Evolutionary conservation across 2,888 invertebrate species (phyloP).

Genomic region (Ormyrus labotus): DNA sequence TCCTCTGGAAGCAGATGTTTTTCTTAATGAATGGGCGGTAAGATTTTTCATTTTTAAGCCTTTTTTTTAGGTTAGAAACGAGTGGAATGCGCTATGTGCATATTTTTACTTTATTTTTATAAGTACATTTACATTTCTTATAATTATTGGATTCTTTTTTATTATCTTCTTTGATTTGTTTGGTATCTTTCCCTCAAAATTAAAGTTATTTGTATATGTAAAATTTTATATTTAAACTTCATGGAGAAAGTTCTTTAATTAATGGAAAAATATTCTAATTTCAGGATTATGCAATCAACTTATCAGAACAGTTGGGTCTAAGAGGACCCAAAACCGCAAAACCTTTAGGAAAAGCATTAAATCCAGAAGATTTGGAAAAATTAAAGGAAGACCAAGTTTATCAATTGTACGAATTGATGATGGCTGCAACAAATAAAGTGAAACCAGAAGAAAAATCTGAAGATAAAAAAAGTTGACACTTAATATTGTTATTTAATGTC

Average conservation of each 20-base stretch:
- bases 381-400: constrained; percentile 89
- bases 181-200: not conserved
- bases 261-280: constrained; percentile 59
- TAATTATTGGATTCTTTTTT: not conserved
- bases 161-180: not conserved
- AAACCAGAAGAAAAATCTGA: constrained; percentile 59
- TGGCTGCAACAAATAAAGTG: constrained; percentile 79
- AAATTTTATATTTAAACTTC: too few species aligned
- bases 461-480: constrained; percentile 41
- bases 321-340: constrained; percentile 79
- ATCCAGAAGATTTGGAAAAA: constrained; percentile 81
- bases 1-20: constrained; percentile 83
- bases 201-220: too few species aligned
- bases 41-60: constrained; percentile 62
- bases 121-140: not conserved
- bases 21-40: constrained; percentile 94
- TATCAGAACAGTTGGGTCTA: constrained; percentile 86
- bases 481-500: not conserved
- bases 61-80: constrained; percentile 1
- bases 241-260: not conserved
- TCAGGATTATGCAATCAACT: constrained; percentile 86
- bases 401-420: constrained; percentile 89
- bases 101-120: not conserved
- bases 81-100: not conserved
- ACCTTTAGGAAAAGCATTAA: constrained; percentile 81